Conservation (phyloP, 35 echinoderm and acorn worm species). For the Diadema setosum region DNA sequence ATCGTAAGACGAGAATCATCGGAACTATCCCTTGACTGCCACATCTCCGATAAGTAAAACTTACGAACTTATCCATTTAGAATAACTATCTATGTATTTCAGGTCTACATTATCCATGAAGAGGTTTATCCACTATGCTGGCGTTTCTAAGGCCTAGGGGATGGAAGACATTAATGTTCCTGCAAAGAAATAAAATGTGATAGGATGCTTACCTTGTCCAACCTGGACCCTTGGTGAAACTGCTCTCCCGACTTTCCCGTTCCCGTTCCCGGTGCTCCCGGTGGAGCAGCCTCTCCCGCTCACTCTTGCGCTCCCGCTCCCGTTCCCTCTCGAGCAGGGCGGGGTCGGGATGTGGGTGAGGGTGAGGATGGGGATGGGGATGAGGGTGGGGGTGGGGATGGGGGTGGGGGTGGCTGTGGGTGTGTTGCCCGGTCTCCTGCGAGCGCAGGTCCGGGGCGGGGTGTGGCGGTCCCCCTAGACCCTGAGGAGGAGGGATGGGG, state of each 20-base stretch:
- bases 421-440: background rate
- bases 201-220: conserved; percentile 15
- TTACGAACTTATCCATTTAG: no score
- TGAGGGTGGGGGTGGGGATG: background rate
- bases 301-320: background rate
- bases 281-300: conserved; percentile 8
- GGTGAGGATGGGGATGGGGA: background rate
- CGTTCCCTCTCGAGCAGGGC: background rate
- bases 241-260: background rate
- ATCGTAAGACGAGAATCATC: no score
- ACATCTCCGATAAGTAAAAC: no score
- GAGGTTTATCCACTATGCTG: no score
- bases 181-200: background rate
- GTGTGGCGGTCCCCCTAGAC: conserved; percentile 8
- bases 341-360: background rate
- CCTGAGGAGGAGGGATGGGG: background rate
- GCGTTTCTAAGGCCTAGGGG: background rate
- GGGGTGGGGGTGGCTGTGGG: background rate
- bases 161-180: background rate
- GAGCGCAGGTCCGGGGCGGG: background rate
- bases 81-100: no score
- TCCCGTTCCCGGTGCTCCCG: background rate
- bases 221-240: conserved; percentile 21
- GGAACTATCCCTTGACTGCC: no score
- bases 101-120: no score